phyloP scores from a whole-genome alignment of 2,888 invertebrate genomes.

The Netelia virgata region DNA sequence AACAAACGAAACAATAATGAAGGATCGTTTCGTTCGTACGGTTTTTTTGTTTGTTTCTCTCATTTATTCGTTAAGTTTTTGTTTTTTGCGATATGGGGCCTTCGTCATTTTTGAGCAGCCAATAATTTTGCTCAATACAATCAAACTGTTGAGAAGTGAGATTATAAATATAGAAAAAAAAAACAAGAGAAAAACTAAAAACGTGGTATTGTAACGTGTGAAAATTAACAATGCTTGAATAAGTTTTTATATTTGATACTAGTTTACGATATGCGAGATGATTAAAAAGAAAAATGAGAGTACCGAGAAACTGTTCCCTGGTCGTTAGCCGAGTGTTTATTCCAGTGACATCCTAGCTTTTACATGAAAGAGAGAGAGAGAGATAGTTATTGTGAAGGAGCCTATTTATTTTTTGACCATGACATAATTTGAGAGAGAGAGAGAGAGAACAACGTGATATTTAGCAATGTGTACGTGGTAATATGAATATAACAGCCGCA shows the following conservation, averaged over 20 bases:
- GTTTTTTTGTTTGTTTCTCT: slow-evolving; percentile 34
- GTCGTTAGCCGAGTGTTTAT: slow-evolving; percentile 77
- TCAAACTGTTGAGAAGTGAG: slow-evolving; percentile 81
- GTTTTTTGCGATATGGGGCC: slow-evolving; percentile 75
- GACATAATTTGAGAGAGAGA: slow-evolving; percentile 75
- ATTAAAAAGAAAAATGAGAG: slow-evolving; percentile 68
- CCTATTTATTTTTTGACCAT: slow-evolving; percentile 82
- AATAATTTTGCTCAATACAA: slow-evolving; percentile 80
- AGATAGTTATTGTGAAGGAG: slow-evolving; percentile 76
- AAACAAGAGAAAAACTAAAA: slow-evolving; percentile 57
- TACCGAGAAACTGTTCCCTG: slow-evolving; percentile 76
- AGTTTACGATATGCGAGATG: slow-evolving; percentile 77
- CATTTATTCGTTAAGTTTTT: slow-evolving; percentile 34
- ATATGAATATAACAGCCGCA: slow-evolving; percentile 76
- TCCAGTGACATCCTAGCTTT: slow-evolving; percentile 74
- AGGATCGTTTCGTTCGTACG: slow-evolving; percentile 24
- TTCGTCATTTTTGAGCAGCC: slow-evolving; percentile 78
- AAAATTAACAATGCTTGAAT: slow-evolving; percentile 81
- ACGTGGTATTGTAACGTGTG: slow-evolving; percentile 80
- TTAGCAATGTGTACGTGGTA: slow-evolving; percentile 76
- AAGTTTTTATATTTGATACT: slow-evolving; percentile 84
- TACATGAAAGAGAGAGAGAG: slow-evolving; percentile 71
- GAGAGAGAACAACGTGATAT: slow-evolving; percentile 76
- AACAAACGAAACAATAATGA: neutral
- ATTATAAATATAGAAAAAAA: slow-evolving; percentile 76